Evolutionary conservation across 2,888 invertebrate genomes (phyloP).

Genomic region (Plutella xylostella): DNA sequence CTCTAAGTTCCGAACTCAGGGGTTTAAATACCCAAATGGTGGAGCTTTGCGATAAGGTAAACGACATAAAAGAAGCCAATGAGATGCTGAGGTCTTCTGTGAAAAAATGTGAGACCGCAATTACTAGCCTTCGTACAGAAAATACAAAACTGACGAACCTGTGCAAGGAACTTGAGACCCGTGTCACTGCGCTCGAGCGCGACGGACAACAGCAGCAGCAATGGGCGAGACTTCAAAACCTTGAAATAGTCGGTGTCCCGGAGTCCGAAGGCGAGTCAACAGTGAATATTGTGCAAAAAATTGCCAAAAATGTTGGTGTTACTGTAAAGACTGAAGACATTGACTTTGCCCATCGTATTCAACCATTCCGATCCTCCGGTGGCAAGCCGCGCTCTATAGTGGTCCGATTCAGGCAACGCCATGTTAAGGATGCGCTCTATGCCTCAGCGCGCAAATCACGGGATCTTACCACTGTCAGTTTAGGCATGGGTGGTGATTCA

Average conservation of each 20-base stretch:
- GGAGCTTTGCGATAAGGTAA: no score
- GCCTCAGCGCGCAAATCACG: background rate
- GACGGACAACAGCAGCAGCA: conserved; percentile 9
- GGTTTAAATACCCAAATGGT: no score
- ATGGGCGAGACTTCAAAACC: conserved; percentile 13
- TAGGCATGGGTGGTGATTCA: background rate
- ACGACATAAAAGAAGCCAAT: no score
- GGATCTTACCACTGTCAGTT: background rate
- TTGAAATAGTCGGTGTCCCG: conserved; percentile 13
- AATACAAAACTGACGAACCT: background rate
- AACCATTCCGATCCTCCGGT: conserved; percentile 3
- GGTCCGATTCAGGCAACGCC: background rate
- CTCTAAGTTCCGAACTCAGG: no score
- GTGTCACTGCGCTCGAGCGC: background rate
- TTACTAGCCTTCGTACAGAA: background rate
- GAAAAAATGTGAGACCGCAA: no score
- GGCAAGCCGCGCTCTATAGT: background rate
- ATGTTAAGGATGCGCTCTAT: background rate
- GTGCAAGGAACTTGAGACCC: background rate
- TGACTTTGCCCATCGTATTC: conserved; percentile 14
- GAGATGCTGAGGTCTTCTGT: no score
- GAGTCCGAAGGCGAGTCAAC: conserved; percentile 10
- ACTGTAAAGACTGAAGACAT: conserved; percentile 6
- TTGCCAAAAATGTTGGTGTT: conserved; percentile 10
- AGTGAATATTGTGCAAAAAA: conserved; percentile 6